A percentile compares a stretch with the other conserved stretches of the same genome.
These are phyloP conservation scores for Aldrovandia affinis DNA, from an alignment of 2,797 vertebrate species.

Conservation along the genomic window DNA sequence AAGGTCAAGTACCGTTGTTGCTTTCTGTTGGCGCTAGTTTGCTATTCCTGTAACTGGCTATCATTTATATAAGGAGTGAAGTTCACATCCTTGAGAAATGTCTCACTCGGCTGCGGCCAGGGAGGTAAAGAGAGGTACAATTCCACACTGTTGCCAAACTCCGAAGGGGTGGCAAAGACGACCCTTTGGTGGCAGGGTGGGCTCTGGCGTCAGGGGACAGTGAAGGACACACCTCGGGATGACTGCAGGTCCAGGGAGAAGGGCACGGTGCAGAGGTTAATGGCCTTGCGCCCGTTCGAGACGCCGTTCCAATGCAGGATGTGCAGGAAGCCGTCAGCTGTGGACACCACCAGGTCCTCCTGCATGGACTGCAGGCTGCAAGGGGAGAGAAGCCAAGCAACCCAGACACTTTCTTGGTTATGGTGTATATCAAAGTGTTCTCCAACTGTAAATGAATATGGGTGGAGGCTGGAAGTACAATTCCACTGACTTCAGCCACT, in stretches of 20 bases:
- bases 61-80: not conserved
- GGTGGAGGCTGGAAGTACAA: not conserved
- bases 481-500: not conserved
- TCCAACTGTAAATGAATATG: not conserved
- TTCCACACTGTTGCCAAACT: not conserved
- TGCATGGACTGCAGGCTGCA: conserved; percentile 89
- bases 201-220: not conserved
- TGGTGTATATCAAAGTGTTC: too few relatives aligned
- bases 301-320: conserved; percentile 94
- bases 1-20: not conserved
- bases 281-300: conserved; percentile 90
- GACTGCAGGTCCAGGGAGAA: conserved; percentile 96
- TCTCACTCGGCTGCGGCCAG: not conserved
- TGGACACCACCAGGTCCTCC: conserved; percentile 91
- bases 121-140: not conserved
- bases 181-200: not conserved
- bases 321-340: conserved; percentile 90
- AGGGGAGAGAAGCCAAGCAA: not conserved
- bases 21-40: not conserved
- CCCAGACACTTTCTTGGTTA: not conserved
- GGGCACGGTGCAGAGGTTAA: conserved; percentile 90
- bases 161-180: not conserved
- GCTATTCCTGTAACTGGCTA: not conserved
- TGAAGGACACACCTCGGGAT: conserved; percentile 81
- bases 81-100: not conserved